Percentiles rank a stretch among this genome's conserved stretches.
Evolutionary conservation across 2,888 invertebrate genomes (phyloP).

Genomic region (Pyrochroa serraticornis): DNA sequence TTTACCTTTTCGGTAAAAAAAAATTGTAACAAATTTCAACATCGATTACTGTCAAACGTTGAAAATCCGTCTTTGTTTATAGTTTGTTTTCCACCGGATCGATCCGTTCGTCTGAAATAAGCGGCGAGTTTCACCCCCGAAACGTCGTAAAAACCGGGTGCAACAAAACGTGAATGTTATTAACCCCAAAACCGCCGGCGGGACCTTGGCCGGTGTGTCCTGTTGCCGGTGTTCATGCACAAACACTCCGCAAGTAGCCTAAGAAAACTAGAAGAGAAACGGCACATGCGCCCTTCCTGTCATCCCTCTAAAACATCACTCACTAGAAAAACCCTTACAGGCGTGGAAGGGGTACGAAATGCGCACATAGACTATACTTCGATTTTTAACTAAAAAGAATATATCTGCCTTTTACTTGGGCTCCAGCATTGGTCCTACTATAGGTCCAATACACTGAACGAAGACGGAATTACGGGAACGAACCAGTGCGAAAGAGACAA

Average conservation of each 20-base stretch:
- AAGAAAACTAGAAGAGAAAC: slow-evolving; percentile 22
- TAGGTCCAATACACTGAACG: slow-evolving; percentile 14
- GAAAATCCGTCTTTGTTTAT: no score
- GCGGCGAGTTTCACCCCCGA: slow-evolving; percentile 3
- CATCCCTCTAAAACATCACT: slow-evolving; percentile 50
- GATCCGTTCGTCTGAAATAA: no score
- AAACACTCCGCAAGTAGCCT: slow-evolving; percentile 5
- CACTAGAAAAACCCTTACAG: slow-evolving; percentile 51
- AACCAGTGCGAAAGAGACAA: slow-evolving; percentile 22
- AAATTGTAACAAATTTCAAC: no score
- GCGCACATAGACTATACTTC: slow-evolving; percentile 55
- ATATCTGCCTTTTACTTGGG: slow-evolving; percentile 53
- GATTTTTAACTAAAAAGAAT: slow-evolving; percentile 60
- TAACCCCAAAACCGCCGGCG: slow-evolving; percentile 1
- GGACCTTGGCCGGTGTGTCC: slow-evolving; percentile 6
- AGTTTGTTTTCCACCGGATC: neutral
- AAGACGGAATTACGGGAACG: slow-evolving; percentile 30
- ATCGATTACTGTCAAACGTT: no score
- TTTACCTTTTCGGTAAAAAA: no score
- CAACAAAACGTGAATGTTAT: slow-evolving; percentile 8
- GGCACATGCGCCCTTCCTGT: slow-evolving; percentile 48
- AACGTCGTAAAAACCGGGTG: neutral
- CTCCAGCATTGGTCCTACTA: slow-evolving; percentile 51
- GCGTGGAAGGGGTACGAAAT: slow-evolving; percentile 51
- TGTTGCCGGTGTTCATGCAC: neutral